Evolutionary conservation across 2,888 invertebrate genomes (phyloP).

Genomic region (Brachypterus glaber): DNA sequence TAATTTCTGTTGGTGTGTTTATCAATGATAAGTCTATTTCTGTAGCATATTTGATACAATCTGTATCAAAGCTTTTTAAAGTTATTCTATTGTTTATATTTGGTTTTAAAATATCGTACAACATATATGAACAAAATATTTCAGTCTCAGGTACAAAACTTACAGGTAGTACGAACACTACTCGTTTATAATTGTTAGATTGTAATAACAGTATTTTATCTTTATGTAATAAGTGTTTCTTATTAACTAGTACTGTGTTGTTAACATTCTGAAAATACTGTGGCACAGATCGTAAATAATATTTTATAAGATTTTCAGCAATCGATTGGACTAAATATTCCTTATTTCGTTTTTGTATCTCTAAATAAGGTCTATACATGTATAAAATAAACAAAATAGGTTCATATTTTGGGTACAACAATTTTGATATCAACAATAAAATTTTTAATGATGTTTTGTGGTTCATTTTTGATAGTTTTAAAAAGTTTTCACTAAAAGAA

Average conservation of each 20-base stretch:
- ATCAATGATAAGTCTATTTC: slow-evolving; percentile 35
- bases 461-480: slow-evolving; percentile 6
- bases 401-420: slow-evolving; percentile 26
- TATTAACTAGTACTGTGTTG: slow-evolving; percentile 28
- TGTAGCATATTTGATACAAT: slow-evolving; percentile 27
- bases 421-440: slow-evolving; percentile 16
- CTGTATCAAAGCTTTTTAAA: slow-evolving; percentile 9
- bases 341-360: slow-evolving; percentile 24
- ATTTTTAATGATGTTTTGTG: slow-evolving; percentile 11
- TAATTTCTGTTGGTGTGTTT: slow-evolving; percentile 40
- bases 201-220: slow-evolving; percentile 21
- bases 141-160: slow-evolving; percentile 4
- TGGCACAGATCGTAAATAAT: slow-evolving; percentile 16
- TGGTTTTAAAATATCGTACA: slow-evolving; percentile 4
- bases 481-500: no score
- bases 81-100: not conserved
- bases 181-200: slow-evolving; percentile 8
- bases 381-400: slow-evolving; percentile 32
- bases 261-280: slow-evolving; percentile 26
- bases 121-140: slow-evolving; percentile 1
- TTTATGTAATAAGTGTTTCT: slow-evolving; percentile 21
- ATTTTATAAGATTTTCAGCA: slow-evolving; percentile 22
- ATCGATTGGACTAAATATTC: slow-evolving; percentile 23
- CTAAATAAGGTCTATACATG: slow-evolving; percentile 32
- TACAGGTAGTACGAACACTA: slow-evolving; percentile 14